Base-by-base conservation (phyloP, 2,888 invertebrate genomes). In the Nymphalis c-album region DNA sequence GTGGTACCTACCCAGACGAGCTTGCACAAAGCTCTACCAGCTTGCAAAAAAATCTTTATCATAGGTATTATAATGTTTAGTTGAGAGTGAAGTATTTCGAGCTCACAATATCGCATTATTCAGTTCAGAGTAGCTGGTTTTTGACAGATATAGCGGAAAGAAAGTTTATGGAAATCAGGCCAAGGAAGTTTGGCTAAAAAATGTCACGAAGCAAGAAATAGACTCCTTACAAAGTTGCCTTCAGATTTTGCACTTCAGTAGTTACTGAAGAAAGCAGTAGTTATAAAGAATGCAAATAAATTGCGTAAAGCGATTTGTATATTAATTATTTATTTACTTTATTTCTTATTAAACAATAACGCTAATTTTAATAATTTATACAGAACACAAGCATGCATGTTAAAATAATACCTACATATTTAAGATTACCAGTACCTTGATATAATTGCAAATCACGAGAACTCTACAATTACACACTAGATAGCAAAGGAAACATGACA, bases 401-500 rank as follows among this genome's bases (percentile, higher is more conserved):
- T 47, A 50, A 50, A 55, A 55, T 1, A 55, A 31, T 31, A 55
- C 53, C 17, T 57, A 57, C 22, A 53, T 17, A 17, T 53, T 40
- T 57, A 10, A 40, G 10, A 57, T 16, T 57, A 68, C 61, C 61
- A 35, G 68, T 66, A 63, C 75, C 72, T 73, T 70, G 73, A 73
- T 73, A 71, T 75, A 71, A 74, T 70, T 71, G 68, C 64, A 62
- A 60, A 66, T 68, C 66, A 71, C 63, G 61, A 59, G 60, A 61
- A 45, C 31, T 64, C 60, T 58, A 46, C 63, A 74, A 77, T 75
- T 75, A 73, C 59, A 66, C 55, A 60, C 47, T 45, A 71, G 51
- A 60, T 55, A 62, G 59, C 67, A 46, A 67, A 71, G 74, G 76
- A 75, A 75, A 71, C 71, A 69, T 76, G 76, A 76, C 64, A 46